Evolutionary conservation across 2,797 vertebrate genomes (phyloP), one percentile per base, ranked within the genome.

Genomic region (Alauda arvensis): DNA sequence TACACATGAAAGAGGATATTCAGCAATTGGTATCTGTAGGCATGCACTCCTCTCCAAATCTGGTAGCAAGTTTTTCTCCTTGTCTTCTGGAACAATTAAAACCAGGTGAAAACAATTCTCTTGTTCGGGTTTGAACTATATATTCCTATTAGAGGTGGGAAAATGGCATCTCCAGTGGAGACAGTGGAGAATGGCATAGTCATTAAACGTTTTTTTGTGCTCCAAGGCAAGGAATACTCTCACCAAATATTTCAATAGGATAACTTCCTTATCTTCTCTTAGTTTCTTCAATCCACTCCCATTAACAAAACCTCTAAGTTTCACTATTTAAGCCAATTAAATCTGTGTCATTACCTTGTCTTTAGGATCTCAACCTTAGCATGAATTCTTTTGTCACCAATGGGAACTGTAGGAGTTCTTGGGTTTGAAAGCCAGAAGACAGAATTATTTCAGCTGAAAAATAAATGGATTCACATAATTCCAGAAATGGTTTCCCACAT

Each of bases 381-480:
- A 21, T n/a, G 15, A 77, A 56, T 61, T 66, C 43, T 84, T 78
- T 82, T 68, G 62, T 57, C 59, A 75, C 43, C 17, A 16, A 2
- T 8, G 28, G n/a, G 28, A 55, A 42, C 75, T 79, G 34, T 77
- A n/a, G 77, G 43, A 85, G 7, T 31, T 59, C 48, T 49, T 81
- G 61, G 16, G 57, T 83, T 66, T 70, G 61, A 89, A 89, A 83
- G 34, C 63, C 69, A 77, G 48, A 88, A 90, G 42, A 68, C 67
- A 88, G 12, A 81, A 60, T 69, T 90, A 66, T 69, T 89, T 81
- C 63, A 87, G 42, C 61, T 63, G 37, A 76, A 88, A 85, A 67
- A 68, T 33, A 68, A 67, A 61, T 51, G 8, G 25, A 56, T 85
- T 90, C 51, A 34, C 26, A 29, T 40, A 78, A 45, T 69, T 21